Evolutionary conservation across 2,113 vertebrate species (phyloP).

Genomic region (Chionis minor): DNA sequence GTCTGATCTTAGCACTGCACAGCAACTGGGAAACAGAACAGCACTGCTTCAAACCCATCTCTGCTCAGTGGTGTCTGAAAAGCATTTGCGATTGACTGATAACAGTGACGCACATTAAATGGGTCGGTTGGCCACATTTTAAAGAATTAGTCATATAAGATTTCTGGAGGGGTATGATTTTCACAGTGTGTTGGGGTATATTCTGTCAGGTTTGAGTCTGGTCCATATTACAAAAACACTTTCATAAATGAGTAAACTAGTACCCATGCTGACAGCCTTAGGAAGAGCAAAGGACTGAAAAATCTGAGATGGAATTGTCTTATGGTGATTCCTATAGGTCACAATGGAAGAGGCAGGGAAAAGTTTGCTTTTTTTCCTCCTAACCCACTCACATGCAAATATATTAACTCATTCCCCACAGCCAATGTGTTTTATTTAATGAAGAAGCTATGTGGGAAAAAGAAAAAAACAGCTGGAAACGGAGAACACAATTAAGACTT

Average conservation of each 20-base stretch:
- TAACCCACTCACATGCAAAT: background rate
- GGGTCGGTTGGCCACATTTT: accelerated
- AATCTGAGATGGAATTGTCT: background rate
- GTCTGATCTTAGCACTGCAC: background rate
- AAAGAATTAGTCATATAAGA: background rate
- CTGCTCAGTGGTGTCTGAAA: background rate
- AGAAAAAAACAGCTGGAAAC: background rate
- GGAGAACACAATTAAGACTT: background rate
- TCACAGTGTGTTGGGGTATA: background rate
- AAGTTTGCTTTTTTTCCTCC: background rate
- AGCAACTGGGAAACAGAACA: background rate
- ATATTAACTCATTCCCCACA: background rate
- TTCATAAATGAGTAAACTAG: background rate
- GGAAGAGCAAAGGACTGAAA: background rate
- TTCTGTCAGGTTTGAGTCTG: background rate
- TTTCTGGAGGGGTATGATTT: background rate
- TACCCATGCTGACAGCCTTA: background rate
- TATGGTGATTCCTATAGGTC: background rate
- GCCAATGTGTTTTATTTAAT: background rate
- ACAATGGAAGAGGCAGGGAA: accelerated
- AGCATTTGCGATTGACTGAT: background rate
- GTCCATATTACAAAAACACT: background rate
- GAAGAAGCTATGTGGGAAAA: background rate
- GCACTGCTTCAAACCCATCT: background rate
- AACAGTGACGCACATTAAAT: accelerated